Conservation (phyloP, 2,113 vertebrate species). For the Tragelaphus strepsiceros region DNA sequence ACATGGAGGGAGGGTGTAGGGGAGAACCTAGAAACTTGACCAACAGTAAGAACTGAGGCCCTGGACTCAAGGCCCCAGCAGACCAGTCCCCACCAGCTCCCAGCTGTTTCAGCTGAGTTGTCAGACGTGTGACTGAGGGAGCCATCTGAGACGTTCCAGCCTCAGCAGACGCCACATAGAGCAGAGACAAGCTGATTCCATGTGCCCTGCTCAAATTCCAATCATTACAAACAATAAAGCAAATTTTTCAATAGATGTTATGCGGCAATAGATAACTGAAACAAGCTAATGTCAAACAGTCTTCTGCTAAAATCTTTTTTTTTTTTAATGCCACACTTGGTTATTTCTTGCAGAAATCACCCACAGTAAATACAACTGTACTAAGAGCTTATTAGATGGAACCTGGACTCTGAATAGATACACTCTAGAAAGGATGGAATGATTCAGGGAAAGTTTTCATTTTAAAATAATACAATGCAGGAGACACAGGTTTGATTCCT, state of each 20-base stretch:
- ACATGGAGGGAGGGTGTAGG: background rate
- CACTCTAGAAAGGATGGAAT: background rate
- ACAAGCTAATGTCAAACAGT: background rate
- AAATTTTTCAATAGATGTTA: background rate
- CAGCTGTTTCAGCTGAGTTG: background rate
- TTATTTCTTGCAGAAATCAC: conserved; percentile 15
- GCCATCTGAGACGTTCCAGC: background rate
- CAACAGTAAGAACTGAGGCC: background rate
- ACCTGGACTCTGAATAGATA: background rate
- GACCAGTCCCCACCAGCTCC: background rate
- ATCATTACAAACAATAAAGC: background rate
- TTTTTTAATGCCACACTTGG: background rate
- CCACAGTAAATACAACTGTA: background rate
- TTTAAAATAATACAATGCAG: background rate
- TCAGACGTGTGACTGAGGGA: background rate
- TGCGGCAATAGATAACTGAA: background rate
- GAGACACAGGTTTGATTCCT: background rate
- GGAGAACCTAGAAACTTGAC: background rate
- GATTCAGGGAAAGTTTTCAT: background rate
- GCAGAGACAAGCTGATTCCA: background rate
- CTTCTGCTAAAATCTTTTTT: background rate
- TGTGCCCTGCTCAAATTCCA: background rate
- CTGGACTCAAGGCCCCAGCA: background rate
- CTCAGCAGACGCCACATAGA: background rate
- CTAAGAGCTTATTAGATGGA: background rate